Conservation (phyloP, 2,113 vertebrate genomes). For the Salvelinus namaycush region DNA sequence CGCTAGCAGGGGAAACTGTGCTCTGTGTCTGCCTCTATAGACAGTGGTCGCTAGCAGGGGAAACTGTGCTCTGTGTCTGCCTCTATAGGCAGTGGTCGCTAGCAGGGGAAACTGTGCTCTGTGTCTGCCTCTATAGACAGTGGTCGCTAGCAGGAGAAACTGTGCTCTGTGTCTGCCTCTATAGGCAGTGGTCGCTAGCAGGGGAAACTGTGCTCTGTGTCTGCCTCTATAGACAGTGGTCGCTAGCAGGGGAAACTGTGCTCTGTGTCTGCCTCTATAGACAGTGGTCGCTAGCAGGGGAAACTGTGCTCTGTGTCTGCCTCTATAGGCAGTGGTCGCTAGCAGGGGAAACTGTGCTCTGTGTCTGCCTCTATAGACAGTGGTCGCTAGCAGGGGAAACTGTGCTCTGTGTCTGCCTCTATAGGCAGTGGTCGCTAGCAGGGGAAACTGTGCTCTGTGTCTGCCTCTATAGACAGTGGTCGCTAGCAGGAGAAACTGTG, state of each 20-base stretch:
- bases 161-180: neutral
- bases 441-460: neutral
- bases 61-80: neutral
- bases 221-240: neutral
- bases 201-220: neutral
- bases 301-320: neutral
- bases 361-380: neutral
- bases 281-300: slow-evolving; percentile 1
- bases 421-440: slow-evolving; percentile 2
- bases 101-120: neutral
- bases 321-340: neutral
- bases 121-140: neutral
- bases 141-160: neutral
- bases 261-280: neutral
- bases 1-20: neutral
- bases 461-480: neutral
- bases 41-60: slow-evolving; percentile 1
- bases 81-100: neutral
- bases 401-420: neutral
- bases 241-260: neutral
- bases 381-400: neutral
- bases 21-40: neutral
- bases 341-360: neutral
- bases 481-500: neutral
- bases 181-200: slow-evolving; percentile 1